phyloP scores from a whole-genome alignment of 1,140 invertebrate genomes.

The Amphibalanus amphitrite region DNA sequence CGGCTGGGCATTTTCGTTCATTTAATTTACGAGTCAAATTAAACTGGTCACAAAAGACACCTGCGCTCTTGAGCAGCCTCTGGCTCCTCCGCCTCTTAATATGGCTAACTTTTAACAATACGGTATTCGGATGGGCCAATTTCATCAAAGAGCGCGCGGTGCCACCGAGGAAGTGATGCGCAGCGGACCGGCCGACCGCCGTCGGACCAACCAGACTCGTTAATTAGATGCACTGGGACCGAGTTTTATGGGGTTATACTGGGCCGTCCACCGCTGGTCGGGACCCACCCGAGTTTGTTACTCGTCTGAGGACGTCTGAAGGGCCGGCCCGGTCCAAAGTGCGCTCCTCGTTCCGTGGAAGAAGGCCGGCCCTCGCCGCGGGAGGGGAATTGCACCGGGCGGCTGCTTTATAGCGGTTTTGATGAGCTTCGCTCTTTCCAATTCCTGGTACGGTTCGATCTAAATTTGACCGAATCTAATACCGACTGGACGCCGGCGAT shows the following conservation, averaged over 20 bases:
- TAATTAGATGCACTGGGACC: background rate
- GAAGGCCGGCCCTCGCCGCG: too few relatives aligned
- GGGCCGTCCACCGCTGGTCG: background rate
- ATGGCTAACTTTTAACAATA: too few relatives aligned
- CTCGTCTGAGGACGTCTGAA: too few relatives aligned
- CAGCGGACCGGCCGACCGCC: background rate
- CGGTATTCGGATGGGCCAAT: background rate
- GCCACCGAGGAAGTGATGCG: background rate
- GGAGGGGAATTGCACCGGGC: background rate
- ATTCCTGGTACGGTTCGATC: background rate
- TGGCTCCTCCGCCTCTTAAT: too few relatives aligned
- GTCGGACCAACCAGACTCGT: background rate
- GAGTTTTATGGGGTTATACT: background rate
- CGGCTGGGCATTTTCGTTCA: too few relatives aligned
- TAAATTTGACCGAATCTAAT: constrained; percentile 2
- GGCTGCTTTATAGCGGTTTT: background rate
- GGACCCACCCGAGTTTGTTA: too few relatives aligned
- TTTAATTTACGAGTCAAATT: too few relatives aligned
- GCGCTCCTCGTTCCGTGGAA: too few relatives aligned
- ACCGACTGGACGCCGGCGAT: background rate
- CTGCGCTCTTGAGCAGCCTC: too few relatives aligned
- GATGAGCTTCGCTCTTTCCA: background rate
- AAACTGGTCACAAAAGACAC: too few relatives aligned
- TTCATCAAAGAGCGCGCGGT: background rate
- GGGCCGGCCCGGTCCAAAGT: too few relatives aligned